Evolutionary conservation across 2,797 vertebrate species (phyloP), one percentile per base, ranked within the genome.

Genomic region (Babyrousa celebensis): DNA sequence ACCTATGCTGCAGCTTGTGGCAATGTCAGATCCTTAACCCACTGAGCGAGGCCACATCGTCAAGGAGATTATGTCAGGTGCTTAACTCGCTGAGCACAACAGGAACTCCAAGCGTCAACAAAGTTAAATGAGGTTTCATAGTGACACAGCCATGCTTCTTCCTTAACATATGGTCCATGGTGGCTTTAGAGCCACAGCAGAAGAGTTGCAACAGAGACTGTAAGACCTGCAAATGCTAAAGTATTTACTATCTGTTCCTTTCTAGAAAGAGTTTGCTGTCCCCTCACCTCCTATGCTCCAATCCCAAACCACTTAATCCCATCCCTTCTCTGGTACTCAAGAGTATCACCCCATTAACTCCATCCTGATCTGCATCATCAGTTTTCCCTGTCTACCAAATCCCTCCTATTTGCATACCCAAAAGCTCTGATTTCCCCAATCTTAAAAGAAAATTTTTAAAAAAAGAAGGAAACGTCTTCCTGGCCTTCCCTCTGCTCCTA

Each of bases 141-240:
- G 72, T 62, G 71, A 32, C 25, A 29, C 3, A 32, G 12, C 60
- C 48, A 60, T 6, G 29, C 40, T 3, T 4, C 0, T 14, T 87
- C 40, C 15, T 62, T n/a, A 17, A 2, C 1, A 4, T 21, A 3
- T 25, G 9, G 5, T 21, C 60, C 8, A 14, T 17, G 10, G n/a
- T 3, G 32, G 40, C 23, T 88, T 56, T 21, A 48, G 12, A 62
- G 16, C 15, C 11, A 21, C 20, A 48, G 62, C 3, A 1, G 20
- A 18, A 60, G 9, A 56, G 11, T 6, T 29, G 29, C 1, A 20
- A 29, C 56, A 48, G 68, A 94, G 62, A 62, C 27, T 5, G 0
- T 3, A 18, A 23, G 62, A 58, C 14, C 12, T 7, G 6, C 58
- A 40, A 29, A 63, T 56, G 36, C 17, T 52, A 32, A 91, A 58